Base-by-base conservation (phyloP, 2,113 vertebrate genomes). In the Catagonus wagneri region DNA sequence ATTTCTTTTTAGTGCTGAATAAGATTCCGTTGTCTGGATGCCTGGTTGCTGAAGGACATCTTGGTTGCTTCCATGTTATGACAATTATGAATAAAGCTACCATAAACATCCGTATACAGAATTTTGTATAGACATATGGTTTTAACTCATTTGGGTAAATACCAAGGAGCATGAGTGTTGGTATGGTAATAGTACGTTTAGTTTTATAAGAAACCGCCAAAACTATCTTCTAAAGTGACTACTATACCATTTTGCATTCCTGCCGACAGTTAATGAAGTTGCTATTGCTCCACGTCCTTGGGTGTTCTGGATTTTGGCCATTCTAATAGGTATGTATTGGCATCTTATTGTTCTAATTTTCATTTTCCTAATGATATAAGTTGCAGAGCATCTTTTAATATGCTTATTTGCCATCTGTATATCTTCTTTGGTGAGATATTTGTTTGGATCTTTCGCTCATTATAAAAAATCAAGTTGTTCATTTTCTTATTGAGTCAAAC, bases 51-150 rank as follows among this genome's bases (percentile, higher is more conserved):
- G 23, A 50, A 83, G 44, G 22, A 11, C 12, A n/a, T 74, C 19
- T 92, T 93, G n/a, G n/a, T 34, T 92, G 39, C 29, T n/a, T 95
- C 69, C 32, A 34, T 52, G 14, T 89, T 86, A 90, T 94, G 89
- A 12, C 63, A 95, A 78, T 83, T 86, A 36, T 58, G 50, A 86
- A 78, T 54, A 90, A 71, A 85, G 20, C 74, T 78, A 5, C 79
- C 79, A 17, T 69, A 85, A 89, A 89, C 8, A 76, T 63, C 58
- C 52, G 34, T 16, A n/a, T 91, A 32, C 7, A 23, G 6, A 56
- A 50, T 85, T 91, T 78, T 95, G 66, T 91, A 23, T 89, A 29
- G 68, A 72, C n/a, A 14, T 44, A 44, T 84, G 10, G 65, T 83
- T 95, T 96, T 27, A 94, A 1, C 25, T 84, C 29, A 52, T 61